Evolutionary conservation across 2,797 vertebrate genomes (phyloP).

Genomic region (Mus minutoides): DNA sequence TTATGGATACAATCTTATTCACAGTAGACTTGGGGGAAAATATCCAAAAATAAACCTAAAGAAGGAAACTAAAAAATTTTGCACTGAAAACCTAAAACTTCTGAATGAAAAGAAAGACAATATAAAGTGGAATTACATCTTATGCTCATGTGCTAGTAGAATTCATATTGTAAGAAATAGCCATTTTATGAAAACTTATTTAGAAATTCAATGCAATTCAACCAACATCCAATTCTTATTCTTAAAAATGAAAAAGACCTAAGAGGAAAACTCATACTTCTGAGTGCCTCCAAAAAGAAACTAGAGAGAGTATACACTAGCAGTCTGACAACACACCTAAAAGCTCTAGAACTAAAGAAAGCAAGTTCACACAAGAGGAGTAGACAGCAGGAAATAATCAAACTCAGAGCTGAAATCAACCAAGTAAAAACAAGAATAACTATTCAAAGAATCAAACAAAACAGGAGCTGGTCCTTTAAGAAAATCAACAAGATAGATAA

Average conservation of each 20-base stretch:
- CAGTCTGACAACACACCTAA: too few relatives aligned
- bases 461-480: too few relatives aligned
- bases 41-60: background rate
- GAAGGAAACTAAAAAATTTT: background rate
- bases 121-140: background rate
- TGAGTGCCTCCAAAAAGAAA: too few relatives aligned
- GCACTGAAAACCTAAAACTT: background rate
- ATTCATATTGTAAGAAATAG: background rate
- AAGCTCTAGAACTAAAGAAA: too few relatives aligned
- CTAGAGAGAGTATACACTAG: too few relatives aligned
- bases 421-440: too few relatives aligned
- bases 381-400: too few relatives aligned
- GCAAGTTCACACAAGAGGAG: too few relatives aligned
- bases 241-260: background rate
- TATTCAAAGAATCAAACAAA: too few relatives aligned
- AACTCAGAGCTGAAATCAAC: too few relatives aligned
- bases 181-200: background rate
- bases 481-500: too few relatives aligned
- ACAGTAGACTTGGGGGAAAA: background rate
- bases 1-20: background rate
- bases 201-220: background rate
- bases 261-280: too few relatives aligned
- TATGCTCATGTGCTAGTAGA: background rate
- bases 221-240: background rate
- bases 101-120: background rate